Base-by-base conservation (phyloP, 2,888 invertebrate genomes). In the Epistrophe eligans region DNA sequence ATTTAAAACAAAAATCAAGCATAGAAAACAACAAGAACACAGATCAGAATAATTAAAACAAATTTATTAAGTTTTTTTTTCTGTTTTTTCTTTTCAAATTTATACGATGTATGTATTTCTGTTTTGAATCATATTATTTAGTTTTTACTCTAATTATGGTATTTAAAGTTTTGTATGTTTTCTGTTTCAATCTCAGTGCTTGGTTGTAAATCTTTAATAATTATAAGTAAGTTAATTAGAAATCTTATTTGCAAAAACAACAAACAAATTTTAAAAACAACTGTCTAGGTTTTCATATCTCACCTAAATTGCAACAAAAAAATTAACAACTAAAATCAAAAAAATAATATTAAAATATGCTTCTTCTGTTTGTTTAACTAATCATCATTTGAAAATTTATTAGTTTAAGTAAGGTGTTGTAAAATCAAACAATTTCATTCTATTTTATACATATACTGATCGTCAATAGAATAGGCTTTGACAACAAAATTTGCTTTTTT, bases 1-100 rank as follows among this genome's bases (percentile, higher is more conserved):
- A 35, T 50, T 67, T 11, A 66, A 62, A 32, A 24, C 24, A 24
- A 58, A 17, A 67, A 71, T 13, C 11, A 52, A 52, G 15, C 40
- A 74, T 32, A 57, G 8, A 74, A 32, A 35, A 35, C 7, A 35
- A 58, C 4, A 45, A n/a, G 13, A 50, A 77, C 48, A 32, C n/a
- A 55, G 52, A 67, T 55, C 38, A 52, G 45, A 13, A 66, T 79
- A 83, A 62, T 57, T 62, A 79, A 76, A 57, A 45, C 40, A 80
- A 76, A 72, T 80, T 84, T 67, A 67, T n/a, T 45, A 38, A 48
- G n/a, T 8, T 45, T 45, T 43, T 45, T 45, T 10, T 45, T 58
- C 73, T 73, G 50, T 55, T 52, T 79, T 24, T 17, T n/a, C n/a
- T n/a, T n/a, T n/a, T n/a, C n/a, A n/a, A n/a, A n/a, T n/a, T n/a